phyloP scores from a whole-genome alignment of 2,797 vertebrate species.

The Sebastes taczanowskii region DNA sequence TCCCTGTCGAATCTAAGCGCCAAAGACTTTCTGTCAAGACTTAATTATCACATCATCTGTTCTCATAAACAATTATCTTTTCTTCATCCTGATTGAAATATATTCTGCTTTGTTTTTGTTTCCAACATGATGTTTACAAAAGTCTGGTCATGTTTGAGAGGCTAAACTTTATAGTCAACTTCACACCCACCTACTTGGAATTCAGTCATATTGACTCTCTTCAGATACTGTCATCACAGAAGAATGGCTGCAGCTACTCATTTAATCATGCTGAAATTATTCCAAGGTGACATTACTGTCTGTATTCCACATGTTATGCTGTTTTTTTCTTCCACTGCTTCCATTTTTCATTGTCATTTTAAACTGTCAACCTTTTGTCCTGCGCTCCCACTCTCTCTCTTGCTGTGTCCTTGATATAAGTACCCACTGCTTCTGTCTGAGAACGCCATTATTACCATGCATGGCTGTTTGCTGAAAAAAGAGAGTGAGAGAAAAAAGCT shows the following conservation, averaged over 20 bases:
- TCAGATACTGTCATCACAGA: conserved; percentile 65
- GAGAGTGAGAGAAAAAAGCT: conserved; percentile 72
- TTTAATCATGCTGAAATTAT: conserved; percentile 77
- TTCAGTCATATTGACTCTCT: conserved; percentile 50
- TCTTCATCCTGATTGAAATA: neutral
- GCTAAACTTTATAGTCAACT: conserved; percentile 2
- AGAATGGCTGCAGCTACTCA: conserved; percentile 50
- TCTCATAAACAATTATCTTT: neutral
- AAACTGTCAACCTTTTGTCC: conserved; percentile 77
- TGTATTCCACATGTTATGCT: conserved; percentile 65
- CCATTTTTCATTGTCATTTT: conserved; percentile 83
- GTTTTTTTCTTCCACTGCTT: conserved; percentile 55
- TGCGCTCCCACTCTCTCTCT: conserved; percentile 31
- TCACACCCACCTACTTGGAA: conserved; percentile 14
- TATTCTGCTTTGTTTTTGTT: neutral
- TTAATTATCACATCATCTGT: neutral
- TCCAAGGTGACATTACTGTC: conserved; percentile 82
- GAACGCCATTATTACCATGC: conserved; percentile 81
- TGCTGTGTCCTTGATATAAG: conserved; percentile 73
- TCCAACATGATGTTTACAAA: neutral
- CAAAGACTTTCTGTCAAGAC: neutral
- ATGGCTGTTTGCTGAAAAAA: conserved; percentile 76
- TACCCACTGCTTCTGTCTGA: conserved; percentile 62
- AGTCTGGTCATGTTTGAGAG: neutral
- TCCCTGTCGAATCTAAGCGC: neutral